A percentile compares a stretch with the other conserved stretches of the same genome.
Conservation (phyloP, 2,797 vertebrate species). For the Mionectes olivaceus region DNA sequence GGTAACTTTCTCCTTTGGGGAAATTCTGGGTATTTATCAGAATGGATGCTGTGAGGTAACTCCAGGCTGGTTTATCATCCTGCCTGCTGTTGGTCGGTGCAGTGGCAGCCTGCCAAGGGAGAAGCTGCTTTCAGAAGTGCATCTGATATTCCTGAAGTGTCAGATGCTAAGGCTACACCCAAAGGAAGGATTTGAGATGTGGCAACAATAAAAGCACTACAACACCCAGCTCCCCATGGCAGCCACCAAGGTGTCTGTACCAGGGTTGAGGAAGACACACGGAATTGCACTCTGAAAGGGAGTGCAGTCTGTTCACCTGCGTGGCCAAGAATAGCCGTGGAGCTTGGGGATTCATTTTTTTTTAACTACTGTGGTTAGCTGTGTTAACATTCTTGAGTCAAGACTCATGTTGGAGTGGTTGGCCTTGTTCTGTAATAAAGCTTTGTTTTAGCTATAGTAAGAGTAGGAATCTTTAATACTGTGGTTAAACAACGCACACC, state of each 20-base stretch:
- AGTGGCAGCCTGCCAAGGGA: not conserved
- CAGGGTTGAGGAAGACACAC: not conserved
- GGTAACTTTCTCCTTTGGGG: not conserved
- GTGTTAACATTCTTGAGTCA: not conserved
- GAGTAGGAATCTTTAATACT: not conserved
- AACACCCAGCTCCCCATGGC: accelerated
- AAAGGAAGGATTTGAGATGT: not conserved
- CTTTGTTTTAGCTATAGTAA: not conserved
- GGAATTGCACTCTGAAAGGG: not conserved
- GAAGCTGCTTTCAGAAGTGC: not conserved
- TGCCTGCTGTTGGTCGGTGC: not conserved
- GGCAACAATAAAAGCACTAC: not conserved
- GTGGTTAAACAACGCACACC: not conserved
- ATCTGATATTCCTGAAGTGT: not conserved
- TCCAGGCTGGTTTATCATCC: not conserved
- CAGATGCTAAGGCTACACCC: not conserved
- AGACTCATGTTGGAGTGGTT: not conserved
- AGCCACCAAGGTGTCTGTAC: not conserved
- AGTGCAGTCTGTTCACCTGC: not conserved
- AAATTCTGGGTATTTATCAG: not conserved
- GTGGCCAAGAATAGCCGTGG: not conserved
- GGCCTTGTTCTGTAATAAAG: not conserved
- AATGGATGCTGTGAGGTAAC: not conserved
- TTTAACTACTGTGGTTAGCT: not conserved
- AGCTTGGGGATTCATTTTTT: not conserved